Evolutionary conservation across 2,797 vertebrate species (phyloP).

Genomic region (Psittacula echo): DNA sequence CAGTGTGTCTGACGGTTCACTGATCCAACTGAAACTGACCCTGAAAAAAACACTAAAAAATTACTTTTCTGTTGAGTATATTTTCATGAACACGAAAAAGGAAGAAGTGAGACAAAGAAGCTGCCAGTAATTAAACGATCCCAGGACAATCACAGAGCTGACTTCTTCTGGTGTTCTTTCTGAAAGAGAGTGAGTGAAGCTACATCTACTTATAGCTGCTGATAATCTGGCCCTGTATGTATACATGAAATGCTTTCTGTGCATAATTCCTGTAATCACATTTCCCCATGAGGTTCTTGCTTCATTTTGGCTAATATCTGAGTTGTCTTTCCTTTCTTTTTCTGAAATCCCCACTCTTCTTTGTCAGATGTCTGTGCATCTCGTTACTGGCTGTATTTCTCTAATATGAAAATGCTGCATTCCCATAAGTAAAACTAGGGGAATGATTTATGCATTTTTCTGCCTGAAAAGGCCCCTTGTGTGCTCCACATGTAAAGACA

Average conservation of each 20-base stretch:
- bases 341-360: conserved; percentile 1
- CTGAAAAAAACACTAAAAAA: background rate
- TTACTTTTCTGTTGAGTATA: background rate
- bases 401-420: conserved; percentile 38
- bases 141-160: background rate
- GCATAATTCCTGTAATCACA: background rate
- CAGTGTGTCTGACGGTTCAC: background rate
- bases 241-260: background rate
- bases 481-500: conserved; percentile 50
- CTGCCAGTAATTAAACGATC: background rate
- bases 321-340: background rate
- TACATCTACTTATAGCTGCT: background rate
- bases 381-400: conserved; percentile 39
- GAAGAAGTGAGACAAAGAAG: background rate
- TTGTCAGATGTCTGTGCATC: conserved; percentile 38
- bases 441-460: conserved; percentile 55
- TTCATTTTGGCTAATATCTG: background rate
- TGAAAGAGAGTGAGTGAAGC: background rate
- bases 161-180: background rate
- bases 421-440: conserved; percentile 54
- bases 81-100: background rate
- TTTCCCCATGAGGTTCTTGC: background rate
- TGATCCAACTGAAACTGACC: background rate
- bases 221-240: background rate
- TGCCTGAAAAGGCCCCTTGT: conserved; percentile 63